These are phyloP conservation scores for Percina caprodes DNA, from an alignment of 2,113 vertebrate genomes.

Conservation along the genomic window DNA sequence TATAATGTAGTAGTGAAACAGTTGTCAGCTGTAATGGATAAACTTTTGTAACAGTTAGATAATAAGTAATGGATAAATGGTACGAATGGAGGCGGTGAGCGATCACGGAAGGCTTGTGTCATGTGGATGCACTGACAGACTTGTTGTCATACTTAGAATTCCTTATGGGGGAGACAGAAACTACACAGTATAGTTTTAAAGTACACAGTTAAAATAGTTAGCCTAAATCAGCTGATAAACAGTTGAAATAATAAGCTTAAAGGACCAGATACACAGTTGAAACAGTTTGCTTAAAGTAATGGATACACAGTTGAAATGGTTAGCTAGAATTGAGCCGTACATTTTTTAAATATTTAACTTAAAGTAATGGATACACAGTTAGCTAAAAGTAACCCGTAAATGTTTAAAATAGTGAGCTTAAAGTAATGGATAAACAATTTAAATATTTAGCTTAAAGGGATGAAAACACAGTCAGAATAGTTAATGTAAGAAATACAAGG, in stretches of 20 bases:
- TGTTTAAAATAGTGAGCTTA: neutral
- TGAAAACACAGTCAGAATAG: neutral
- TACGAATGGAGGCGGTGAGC: no score
- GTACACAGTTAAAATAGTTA: no score
- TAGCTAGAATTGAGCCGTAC: neutral
- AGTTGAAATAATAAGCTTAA: neutral
- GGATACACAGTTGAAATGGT: neutral
- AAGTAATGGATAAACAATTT: neutral
- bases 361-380: neutral
- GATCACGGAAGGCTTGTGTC: no score
- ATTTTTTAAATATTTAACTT: neutral
- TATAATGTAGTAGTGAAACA: neutral
- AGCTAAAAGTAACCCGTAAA: neutral
- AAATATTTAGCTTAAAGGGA: neutral
- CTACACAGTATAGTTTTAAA: neutral
- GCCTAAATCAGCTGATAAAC: no score
- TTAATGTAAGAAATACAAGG: neutral
- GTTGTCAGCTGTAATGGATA: neutral
- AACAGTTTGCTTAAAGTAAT: neutral
- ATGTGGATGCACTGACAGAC: no score
- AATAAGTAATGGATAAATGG: neutral
- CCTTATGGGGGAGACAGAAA: no score
- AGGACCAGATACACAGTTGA: neutral
- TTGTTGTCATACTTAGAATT: no score
- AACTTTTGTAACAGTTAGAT: neutral